A percentile compares a stretch with the other conserved stretches of the same genome.
Conservation (phyloP, 2,797 vertebrate species). For the Enteromius thamalakanensis region DNA sequence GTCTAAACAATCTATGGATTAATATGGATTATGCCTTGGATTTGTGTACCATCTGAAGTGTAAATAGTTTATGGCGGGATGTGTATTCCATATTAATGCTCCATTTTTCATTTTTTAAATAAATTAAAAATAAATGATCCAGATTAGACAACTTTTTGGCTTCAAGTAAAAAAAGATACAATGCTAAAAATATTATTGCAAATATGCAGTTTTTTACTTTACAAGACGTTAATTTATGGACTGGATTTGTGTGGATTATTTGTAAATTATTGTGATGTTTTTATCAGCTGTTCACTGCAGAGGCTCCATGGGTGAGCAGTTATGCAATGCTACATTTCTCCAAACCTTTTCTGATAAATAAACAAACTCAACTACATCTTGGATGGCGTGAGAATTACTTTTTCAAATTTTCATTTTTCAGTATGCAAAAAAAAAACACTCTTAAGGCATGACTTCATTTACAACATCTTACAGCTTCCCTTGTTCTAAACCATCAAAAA, state of each 20-base stretch:
- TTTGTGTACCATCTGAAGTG: conserved; percentile 36
- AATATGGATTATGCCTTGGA: conserved; percentile 33
- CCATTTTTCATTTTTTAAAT: not conserved
- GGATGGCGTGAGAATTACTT: not conserved
- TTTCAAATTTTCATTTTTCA: not conserved
- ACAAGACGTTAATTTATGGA: not conserved
- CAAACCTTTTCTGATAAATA: not conserved
- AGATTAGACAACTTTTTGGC: no score
- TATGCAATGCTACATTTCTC: not conserved
- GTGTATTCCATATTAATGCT: not conserved
- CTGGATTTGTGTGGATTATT: not conserved
- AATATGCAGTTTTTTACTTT: not conserved
- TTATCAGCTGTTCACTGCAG: not conserved
- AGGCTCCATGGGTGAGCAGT: not conserved
- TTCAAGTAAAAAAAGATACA: no score
- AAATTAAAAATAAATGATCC: no score
- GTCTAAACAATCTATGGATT: conserved; percentile 37
- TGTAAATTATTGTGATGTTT: not conserved
- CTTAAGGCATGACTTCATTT: not conserved
- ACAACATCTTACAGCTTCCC: not conserved
- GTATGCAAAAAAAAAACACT: not conserved
- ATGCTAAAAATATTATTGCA: not conserved
- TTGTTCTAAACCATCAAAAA: not conserved
- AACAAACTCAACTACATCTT: not conserved
- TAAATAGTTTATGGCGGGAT: not conserved